Evolutionary conservation across 2,888 invertebrate genomes (phyloP).

Genomic region (Balanococcus diminutus): DNA sequence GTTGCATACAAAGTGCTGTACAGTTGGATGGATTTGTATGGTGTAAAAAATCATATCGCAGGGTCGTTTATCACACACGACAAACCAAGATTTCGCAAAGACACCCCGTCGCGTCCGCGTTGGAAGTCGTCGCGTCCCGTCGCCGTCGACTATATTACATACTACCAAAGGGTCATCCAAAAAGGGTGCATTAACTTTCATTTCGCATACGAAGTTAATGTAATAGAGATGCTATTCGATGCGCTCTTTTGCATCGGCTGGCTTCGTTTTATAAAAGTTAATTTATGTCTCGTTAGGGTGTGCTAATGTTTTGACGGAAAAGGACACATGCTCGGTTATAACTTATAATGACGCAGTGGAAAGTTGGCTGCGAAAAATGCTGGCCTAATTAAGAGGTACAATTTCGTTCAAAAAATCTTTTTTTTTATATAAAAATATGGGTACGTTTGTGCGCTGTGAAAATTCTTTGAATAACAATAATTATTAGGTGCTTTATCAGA

Average conservation of each 20-base stretch:
- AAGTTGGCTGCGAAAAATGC: too few species aligned
- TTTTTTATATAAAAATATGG: too few species aligned
- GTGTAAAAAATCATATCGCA: background rate
- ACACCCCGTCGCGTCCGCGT: background rate
- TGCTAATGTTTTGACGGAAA: background rate
- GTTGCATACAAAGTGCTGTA: background rate
- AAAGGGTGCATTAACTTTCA: background rate
- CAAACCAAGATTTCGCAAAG: background rate
- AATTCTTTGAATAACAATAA: too few species aligned
- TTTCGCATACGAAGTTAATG: background rate
- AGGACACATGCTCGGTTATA: background rate
- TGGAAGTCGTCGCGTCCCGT: background rate
- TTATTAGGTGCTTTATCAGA: too few species aligned
- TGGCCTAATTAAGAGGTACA: too few species aligned
- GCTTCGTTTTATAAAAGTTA: background rate
- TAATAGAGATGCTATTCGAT: background rate
- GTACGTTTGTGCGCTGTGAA: too few species aligned
- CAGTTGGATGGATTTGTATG: background rate
- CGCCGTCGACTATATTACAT: background rate
- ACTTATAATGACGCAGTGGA: background rate
- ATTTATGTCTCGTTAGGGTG: background rate
- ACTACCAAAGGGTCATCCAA: background rate
- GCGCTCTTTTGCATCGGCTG: background rate
- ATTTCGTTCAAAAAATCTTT: too few species aligned
- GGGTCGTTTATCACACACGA: slow-evolving; percentile 14